Base-by-base conservation (phyloP, 1,140 invertebrate species). In the Penaeus indicus region DNA sequence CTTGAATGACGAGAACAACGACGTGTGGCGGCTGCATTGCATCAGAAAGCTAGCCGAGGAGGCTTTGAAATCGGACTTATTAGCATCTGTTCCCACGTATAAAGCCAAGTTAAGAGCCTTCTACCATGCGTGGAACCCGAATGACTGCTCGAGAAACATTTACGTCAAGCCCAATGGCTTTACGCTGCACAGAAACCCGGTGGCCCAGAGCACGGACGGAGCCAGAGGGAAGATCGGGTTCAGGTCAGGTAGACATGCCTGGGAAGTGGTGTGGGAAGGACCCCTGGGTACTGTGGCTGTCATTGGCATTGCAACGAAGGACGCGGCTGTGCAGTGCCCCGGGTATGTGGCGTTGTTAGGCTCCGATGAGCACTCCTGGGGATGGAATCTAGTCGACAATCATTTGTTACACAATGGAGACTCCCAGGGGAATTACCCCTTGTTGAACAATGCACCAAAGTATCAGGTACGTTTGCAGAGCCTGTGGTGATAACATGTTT, bases 221-320 rank as follows among this genome's bases (percentile, higher is more conserved):
- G 97, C 98, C 84, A 94, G 98, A 92, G 97, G 97, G 21, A 99
- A 99, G 95, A 96, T 99, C 92, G 94, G 99, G 1, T 99, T 99
- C 92, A 94, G 95, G 90, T 95, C 96, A 92, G 99, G 98, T 11
- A 95, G 98, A 90, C 98, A 99, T 94, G 97, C 97, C 7, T 99
- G 98, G 98, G 98, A 99, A 94, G 96, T 99, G 0, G 98, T 98
- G 92, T 99, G 98, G 98, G 98, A 99, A 95, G 98, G 98, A 32
- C 98, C 98, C 1, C 93, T 99, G 62, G 98, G 98, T 1, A 99
- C 97, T 22, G 97, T 98, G 16, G 97, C 98, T 64, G 97, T 99
- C 38, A 96, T 99, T 91, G 98, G 98, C 61, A 96, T 99, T 91
- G 97, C 98, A 47, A 99, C 98, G 5, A 98, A 97, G 94, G 97